Evolutionary conservation across 2,888 invertebrate species (phyloP).

Genomic region (Brachylomia viminalis): DNA sequence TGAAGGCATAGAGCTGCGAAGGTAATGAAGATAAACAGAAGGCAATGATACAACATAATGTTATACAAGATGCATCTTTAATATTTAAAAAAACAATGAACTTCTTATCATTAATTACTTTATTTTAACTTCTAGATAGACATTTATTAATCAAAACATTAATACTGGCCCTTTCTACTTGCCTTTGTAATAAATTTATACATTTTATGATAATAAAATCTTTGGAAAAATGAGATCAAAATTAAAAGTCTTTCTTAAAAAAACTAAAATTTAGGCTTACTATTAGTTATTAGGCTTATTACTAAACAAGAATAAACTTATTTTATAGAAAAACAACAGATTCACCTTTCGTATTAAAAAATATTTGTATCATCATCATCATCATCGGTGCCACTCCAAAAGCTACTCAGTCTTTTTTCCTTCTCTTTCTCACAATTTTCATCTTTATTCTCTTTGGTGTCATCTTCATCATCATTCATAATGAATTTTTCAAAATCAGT

Average conservation of each 20-base stretch:
- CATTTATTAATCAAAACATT: neutral
- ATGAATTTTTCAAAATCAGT: conserved; percentile 5
- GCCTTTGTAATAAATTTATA: too few species aligned
- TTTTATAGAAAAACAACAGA: too few species aligned
- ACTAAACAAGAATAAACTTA: neutral
- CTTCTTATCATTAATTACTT: too few species aligned
- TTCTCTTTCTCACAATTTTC: neutral
- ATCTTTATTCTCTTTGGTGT: conserved; percentile 1
- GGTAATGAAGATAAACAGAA: too few species aligned
- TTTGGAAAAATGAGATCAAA: neutral
- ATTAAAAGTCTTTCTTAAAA: neutral
- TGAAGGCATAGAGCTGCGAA: too few species aligned
- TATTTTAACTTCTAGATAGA: too few species aligned
- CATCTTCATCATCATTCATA: neutral
- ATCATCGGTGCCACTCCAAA: neutral
- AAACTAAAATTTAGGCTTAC: neutral
- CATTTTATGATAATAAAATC: neutral
- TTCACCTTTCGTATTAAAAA: neutral
- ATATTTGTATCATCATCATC: conserved; percentile 1
- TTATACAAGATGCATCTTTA: too few species aligned
- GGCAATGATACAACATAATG: too few species aligned
- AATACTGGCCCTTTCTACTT: too few species aligned
- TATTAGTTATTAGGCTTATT: too few species aligned
- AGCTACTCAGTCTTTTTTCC: neutral
- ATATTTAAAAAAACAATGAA: too few species aligned